These are phyloP conservation scores for Papilio aristodemus DNA, from an alignment of 1,140 invertebrate species.

Conservation along the genomic window DNA sequence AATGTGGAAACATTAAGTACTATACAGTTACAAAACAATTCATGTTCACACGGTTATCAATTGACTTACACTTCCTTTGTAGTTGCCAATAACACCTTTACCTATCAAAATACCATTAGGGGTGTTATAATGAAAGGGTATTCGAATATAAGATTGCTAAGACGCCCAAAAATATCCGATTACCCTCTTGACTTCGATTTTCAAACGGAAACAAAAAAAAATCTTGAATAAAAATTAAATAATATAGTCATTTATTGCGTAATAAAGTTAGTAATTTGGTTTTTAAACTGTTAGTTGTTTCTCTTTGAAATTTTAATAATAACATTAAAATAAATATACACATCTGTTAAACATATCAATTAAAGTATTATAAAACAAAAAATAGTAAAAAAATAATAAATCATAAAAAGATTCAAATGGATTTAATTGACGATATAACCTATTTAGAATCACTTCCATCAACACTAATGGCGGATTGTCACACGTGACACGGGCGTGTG, in stretches of 20 bases:
- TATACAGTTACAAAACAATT: conserved; percentile 25
- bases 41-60: conserved; percentile 61
- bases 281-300: too few relatives aligned
- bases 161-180: background rate
- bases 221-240: too few relatives aligned
- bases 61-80: conserved; percentile 57
- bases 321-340: conserved; percentile 11
- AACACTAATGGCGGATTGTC: conserved; percentile 32
- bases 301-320: too few relatives aligned
- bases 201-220: background rate
- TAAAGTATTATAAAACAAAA: background rate
- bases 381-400: conserved; percentile 1
- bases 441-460: conserved; percentile 23
- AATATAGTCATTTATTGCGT: too few relatives aligned
- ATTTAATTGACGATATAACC: conserved; percentile 10
- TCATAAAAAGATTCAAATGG: conserved; percentile 5
- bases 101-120: conserved; percentile 67
- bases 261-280: too few relatives aligned
- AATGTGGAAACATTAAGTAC: conserved; percentile 22
- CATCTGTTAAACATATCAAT: background rate
- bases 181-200: background rate
- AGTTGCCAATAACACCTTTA: conserved; percentile 47
- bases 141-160: conserved; percentile 32
- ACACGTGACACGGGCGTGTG: conserved; percentile 33
- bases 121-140: conserved; percentile 44